Evolutionary conservation across 1,140 invertebrate species (phyloP), one percentile per base, ranked within the genome.

Genomic region (Cyphomyrmex costatus): DNA sequence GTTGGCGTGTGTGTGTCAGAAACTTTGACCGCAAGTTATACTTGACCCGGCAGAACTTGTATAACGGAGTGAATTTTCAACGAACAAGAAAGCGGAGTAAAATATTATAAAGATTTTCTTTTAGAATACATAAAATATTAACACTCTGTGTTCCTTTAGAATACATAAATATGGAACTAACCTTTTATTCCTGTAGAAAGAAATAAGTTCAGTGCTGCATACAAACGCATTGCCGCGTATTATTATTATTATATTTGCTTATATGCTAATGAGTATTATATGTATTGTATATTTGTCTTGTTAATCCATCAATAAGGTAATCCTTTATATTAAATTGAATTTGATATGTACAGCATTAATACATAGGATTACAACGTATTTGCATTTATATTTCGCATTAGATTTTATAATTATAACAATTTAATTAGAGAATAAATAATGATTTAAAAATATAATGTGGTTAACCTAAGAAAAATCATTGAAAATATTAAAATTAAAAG

Each of bases 21-120:
- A 83, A 73, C 79, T 83, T 83, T 83, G 68, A 83, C 68, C 53
- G 51, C 53, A n/a, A 83, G 36, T 73, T 73, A 73, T 60, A 60
- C 68, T 73, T 73, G 53, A 73, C 68, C 53, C 27, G 66, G 33
- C 36, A 73, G 36, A 49, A 30, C 51, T 46, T 24, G 33, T 56
- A n/a, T 60, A 58, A 82, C 33, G n/a, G 27, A 30, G 51, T 19
- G 7, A 42, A 46, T 68, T 58, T 82, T 82, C 42, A 12, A 30
- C 46, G 51, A 73, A 21, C 19, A 61, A 33, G 53, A 36, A 42
- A 80, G 4, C 16, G 1, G 6, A 65, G 19, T 70, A 19, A 3
- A 70, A 80, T 27, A 56, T 19, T 27, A 36, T n/a, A 4, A 42
- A 53, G 24, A 7, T 80, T 56, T 58, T 30, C 21, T 19, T 56